Conservation (phyloP, 2,888 invertebrate species). For the Diloba caeruleocephala region DNA sequence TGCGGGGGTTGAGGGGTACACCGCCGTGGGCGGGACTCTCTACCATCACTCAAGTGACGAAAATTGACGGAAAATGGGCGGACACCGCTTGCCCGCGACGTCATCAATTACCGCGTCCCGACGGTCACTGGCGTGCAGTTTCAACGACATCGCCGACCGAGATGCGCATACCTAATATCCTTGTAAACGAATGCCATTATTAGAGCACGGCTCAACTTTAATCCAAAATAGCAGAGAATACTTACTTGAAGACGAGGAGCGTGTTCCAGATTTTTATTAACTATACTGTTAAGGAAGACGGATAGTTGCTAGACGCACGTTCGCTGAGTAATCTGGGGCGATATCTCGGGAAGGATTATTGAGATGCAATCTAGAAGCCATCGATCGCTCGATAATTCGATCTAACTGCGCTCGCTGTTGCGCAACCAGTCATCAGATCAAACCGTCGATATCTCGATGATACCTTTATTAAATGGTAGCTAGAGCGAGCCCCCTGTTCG, state of each 20-base stretch:
- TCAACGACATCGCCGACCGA: conserved; percentile 67
- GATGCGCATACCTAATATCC: conserved; percentile 82
- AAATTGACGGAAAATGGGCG: conserved; percentile 90
- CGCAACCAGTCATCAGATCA: conserved; percentile 84
- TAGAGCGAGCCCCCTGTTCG: conserved; percentile 49
- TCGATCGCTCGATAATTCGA: conserved; percentile 85
- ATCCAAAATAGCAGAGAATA: conserved; percentile 47
- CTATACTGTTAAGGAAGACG: conserved; percentile 76
- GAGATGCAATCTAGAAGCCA: conserved; percentile 87
- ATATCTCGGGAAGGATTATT: conserved; percentile 83
- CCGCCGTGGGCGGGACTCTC: conserved; percentile 80
- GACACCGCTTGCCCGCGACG: conserved; percentile 87
- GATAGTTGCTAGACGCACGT: conserved; percentile 72
- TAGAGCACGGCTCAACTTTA: conserved; percentile 62
- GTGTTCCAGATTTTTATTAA: conserved; percentile 61
- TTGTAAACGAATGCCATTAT: conserved; percentile 71
- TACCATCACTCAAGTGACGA: conserved; percentile 89
- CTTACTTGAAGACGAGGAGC: conserved; percentile 24
- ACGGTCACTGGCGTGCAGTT: conserved; percentile 82
- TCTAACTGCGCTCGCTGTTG: conserved; percentile 81
- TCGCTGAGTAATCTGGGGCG: conserved; percentile 74
- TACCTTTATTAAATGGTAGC: conserved; percentile 88
- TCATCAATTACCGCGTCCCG: conserved; percentile 87
- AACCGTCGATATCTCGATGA: conserved; percentile 76
- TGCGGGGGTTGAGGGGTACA: conserved; percentile 53